Evolutionary conservation across 2,113 vertebrate species (phyloP).

Genomic region (Chionis minor): DNA sequence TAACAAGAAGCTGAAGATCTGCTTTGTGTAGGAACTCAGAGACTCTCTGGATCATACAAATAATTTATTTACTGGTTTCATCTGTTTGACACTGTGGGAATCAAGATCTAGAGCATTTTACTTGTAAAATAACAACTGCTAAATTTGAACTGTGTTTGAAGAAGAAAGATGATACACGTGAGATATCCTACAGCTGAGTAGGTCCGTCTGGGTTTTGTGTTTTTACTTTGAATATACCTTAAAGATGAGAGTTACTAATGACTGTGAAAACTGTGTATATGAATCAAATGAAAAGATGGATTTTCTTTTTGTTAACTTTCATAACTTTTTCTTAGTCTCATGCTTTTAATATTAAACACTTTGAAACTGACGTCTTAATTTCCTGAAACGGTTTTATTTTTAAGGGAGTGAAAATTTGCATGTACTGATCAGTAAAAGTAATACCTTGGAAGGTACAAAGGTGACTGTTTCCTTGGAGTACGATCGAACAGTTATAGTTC

Average conservation of each 20-base stretch:
- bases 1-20: conserved; percentile 41
- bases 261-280: neutral
- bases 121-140: neutral
- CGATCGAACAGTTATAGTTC: neutral
- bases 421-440: neutral
- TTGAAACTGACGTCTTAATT: neutral
- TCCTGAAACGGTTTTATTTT: neutral
- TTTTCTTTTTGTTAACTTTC: neutral
- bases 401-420: neutral
- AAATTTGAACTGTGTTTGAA: neutral
- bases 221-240: neutral
- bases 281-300: neutral
- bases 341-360: neutral
- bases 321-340: neutral
- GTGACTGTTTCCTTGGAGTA: neutral
- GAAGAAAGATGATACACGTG: neutral
- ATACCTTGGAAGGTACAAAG: neutral
- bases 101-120: neutral
- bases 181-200: neutral
- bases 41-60: neutral
- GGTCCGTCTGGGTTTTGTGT: neutral
- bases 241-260: neutral
- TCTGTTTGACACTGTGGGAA: neutral
- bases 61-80: neutral
- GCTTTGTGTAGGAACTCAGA: neutral